Percentiles rank a stretch among this genome's conserved stretches.
These are phyloP conservation scores for Minunthozetes semirufus DNA, from an alignment of 2,888 invertebrate species.

Conservation along the genomic window DNA sequence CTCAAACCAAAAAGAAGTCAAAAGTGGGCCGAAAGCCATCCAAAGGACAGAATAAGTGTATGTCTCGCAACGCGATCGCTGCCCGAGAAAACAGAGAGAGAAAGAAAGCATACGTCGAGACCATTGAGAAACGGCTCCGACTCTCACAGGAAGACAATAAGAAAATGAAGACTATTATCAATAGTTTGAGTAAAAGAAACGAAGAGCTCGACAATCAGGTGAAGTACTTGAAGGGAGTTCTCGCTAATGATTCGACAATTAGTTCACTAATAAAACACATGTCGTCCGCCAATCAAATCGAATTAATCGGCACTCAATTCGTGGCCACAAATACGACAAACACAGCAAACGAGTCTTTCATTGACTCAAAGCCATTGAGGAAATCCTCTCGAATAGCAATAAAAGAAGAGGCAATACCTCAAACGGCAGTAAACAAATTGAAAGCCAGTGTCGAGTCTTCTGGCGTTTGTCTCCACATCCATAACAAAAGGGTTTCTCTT, in stretches of 20 bases:
- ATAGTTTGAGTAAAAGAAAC: not conserved
- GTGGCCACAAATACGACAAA: not conserved
- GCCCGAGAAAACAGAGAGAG: constrained; percentile 33
- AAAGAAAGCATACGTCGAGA: constrained; percentile 10
- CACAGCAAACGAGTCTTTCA: not conserved
- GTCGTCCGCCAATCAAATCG: not conserved
- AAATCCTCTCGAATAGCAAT: not conserved
- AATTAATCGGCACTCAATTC: not conserved
- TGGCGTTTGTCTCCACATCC: constrained; percentile 29
- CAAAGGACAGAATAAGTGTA: constrained; percentile 10
- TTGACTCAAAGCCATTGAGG: not conserved
- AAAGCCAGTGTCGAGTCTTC: not conserved
- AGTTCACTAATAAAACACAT: not conserved
- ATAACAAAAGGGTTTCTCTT: constrained; percentile 19
- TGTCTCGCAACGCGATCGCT: constrained; percentile 35
- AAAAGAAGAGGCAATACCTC: not conserved
- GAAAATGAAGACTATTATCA: not conserved
- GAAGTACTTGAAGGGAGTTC: not conserved
- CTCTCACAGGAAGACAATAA: not conserved
- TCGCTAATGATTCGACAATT: not conserved
- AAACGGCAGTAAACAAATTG: too few relatives aligned
- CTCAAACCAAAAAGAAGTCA: not conserved
- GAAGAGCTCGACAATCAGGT: not conserved
- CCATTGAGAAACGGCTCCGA: not conserved
- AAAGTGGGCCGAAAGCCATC: not conserved